These are phyloP conservation scores for Pteropus alecto DNA, from an alignment of 2,113 vertebrate genomes.

Conservation along the genomic window DNA sequence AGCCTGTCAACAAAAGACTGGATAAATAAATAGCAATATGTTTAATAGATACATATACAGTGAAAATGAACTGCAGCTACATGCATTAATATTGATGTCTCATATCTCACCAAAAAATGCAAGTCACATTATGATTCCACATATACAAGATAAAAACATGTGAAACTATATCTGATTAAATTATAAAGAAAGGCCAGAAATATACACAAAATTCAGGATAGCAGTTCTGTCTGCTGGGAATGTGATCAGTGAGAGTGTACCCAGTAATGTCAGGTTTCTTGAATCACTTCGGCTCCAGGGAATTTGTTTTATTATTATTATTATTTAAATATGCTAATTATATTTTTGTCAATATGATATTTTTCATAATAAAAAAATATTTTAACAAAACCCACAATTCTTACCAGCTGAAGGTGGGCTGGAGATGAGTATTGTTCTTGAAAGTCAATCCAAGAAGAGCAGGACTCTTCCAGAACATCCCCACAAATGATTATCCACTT, in stretches of 20 bases:
- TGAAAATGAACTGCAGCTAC: neutral
- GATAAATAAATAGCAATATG: neutral
- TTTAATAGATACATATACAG: neutral
- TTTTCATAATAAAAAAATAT: conserved; percentile 10
- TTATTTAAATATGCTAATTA: neutral
- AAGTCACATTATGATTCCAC: neutral
- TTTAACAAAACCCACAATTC: conserved; percentile 9
- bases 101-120: neutral
- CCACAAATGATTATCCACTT: neutral
- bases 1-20: neutral
- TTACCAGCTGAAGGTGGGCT: neutral
- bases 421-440: neutral
- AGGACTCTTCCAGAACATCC: neutral
- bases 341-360: neutral
- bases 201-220: neutral
- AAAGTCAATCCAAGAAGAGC: neutral
- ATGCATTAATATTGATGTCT: neutral
- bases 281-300: neutral
- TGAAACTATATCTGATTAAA: neutral
- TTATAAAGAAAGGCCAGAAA: neutral
- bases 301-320: neutral
- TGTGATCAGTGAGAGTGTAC: neutral
- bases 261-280: neutral
- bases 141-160: neutral
- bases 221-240: neutral